A percentile compares a stretch with the other conserved stretches of the same genome.
Evolutionary conservation across 2,888 invertebrate species (phyloP).

Genomic region (Elmis aenea): DNA sequence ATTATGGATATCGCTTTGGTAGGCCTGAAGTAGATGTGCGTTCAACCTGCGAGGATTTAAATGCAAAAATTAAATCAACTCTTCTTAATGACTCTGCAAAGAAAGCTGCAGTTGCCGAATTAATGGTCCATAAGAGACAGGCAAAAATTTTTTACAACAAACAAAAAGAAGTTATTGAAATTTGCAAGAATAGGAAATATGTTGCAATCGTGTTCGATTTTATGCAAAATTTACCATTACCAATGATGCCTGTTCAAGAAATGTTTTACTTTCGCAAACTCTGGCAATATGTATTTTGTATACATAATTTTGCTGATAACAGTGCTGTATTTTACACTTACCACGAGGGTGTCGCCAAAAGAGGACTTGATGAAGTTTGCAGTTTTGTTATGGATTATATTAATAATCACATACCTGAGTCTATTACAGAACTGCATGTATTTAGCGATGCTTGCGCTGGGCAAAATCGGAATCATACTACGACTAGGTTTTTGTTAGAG

Average conservation of each 20-base stretch:
- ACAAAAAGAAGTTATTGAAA: slow-evolving; percentile 11
- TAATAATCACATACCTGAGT: slow-evolving; percentile 7
- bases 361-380: slow-evolving; percentile 21
- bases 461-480: slow-evolving; percentile 20
- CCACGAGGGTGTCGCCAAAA: slow-evolving; percentile 21
- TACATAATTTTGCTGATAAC: slow-evolving; percentile 13
- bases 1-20: slow-evolving; percentile 24
- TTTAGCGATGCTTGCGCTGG: slow-evolving; percentile 23
- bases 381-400: slow-evolving; percentile 19
- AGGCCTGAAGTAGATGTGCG: slow-evolving; percentile 22
- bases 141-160: slow-evolving; percentile 22
- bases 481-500: slow-evolving; percentile 17
- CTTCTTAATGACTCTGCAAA: slow-evolving; percentile 17
- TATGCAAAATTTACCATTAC: slow-evolving; percentile 25
- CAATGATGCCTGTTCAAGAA: slow-evolving; percentile 22
- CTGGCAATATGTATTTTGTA: slow-evolving; percentile 16
- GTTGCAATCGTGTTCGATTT: slow-evolving; percentile 21
- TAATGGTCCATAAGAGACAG: slow-evolving; percentile 16
- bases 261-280: slow-evolving; percentile 23
- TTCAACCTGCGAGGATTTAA: slow-evolving; percentile 14
- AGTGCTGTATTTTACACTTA: slow-evolving; percentile 14
- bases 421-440: slow-evolving; percentile 16
- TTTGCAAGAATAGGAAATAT: slow-evolving; percentile 11
- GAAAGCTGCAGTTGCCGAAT: slow-evolving; percentile 17
- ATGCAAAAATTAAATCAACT: slow-evolving; percentile 13